Base-by-base conservation (phyloP, 2,113 vertebrate genomes). In the Platichthys stellatus region DNA sequence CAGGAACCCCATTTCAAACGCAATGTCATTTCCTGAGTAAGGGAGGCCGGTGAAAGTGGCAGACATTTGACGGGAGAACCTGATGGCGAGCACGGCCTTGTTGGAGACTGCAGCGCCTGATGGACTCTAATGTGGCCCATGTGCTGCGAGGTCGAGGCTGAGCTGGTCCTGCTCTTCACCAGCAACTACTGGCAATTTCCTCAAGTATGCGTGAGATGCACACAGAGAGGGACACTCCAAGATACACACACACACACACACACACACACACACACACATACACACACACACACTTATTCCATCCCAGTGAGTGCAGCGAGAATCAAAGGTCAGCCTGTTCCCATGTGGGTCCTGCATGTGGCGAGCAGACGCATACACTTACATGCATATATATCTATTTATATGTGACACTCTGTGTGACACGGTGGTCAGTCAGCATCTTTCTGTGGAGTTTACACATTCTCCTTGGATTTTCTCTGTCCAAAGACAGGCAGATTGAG, bases 161-260 rank as follows among this genome's bases (percentile, higher is more conserved):
- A 58, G 66, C 69, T 26, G 61, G 68, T 72, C 54, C 71, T 75
- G 67, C 21, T 87, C 80, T 67, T 72, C 72, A 53, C 65, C 63
- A 85, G 67, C 63, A 72, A 57, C 80, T 86, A 91, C 78, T 84
- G 88, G 92, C 92, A 91, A 92, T 94, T 93, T 94, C 90, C 90
- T 90, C 86, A 92, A 92, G 83, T 90, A 92, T 93, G 88, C 67
- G 66, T 82, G 80, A 86, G 77, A 85, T 77, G 76, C 79, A 89
- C 77, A 78, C 63, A 85, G 49, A 88, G 67, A 63, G 26, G 51
- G 61, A 81, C 74, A 88, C 57, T n/a, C 31, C 59, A 51, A 81
- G 20, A 68, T 51, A 62, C 56, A 63, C 58, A 72, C 40, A 45
- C 57, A 53, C 57, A 67, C 49, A 81, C 31, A 63, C 51, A 57